Evolutionary conservation across 2,797 vertebrate species (phyloP).

Genomic region (Clarias fuscus): DNA sequence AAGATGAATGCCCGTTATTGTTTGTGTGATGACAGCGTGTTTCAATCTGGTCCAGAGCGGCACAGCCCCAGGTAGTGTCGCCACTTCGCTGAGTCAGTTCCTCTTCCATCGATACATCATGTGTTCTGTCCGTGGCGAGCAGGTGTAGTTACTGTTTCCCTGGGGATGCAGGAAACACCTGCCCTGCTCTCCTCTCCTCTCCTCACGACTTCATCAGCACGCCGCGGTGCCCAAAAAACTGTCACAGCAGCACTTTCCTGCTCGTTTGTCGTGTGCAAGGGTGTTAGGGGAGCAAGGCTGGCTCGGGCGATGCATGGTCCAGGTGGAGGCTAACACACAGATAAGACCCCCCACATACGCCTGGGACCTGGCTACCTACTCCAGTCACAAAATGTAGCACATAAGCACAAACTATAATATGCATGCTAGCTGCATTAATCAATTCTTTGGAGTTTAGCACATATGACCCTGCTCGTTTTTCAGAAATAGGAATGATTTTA

Average conservation of each 20-base stretch:
- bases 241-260: slow-evolving; percentile 82
- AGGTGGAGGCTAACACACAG: slow-evolving; percentile 59
- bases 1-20: slow-evolving; percentile 87
- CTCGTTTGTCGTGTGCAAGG: slow-evolving; percentile 77
- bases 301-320: slow-evolving; percentile 57
- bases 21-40: slow-evolving; percentile 87
- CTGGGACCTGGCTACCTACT: slow-evolving; percentile 46
- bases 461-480: slow-evolving; percentile 44
- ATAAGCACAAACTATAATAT: slow-evolving; percentile 40
- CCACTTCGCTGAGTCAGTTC: slow-evolving; percentile 84
- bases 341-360: slow-evolving; percentile 71
- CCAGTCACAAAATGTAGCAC: slow-evolving; percentile 43
- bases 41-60: slow-evolving; percentile 86
- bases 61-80: slow-evolving; percentile 82
- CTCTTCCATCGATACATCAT: slow-evolving; percentile 83
- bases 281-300: slow-evolving; percentile 70
- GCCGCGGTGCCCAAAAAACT: slow-evolving; percentile 71
- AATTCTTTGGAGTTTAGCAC: slow-evolving; percentile 43
- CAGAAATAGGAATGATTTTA: slow-evolving; percentile 52
- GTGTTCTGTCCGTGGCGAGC: slow-evolving; percentile 73
- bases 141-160: slow-evolving; percentile 78
- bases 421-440: slow-evolving; percentile 42
- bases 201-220: slow-evolving; percentile 75
- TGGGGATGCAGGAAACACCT: slow-evolving; percentile 80
- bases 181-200: slow-evolving; percentile 70